Evolutionary conservation across 2,113 vertebrate genomes (phyloP), one percentile per base, ranked within the genome.

Genomic region (Rissa tridactyla): DNA sequence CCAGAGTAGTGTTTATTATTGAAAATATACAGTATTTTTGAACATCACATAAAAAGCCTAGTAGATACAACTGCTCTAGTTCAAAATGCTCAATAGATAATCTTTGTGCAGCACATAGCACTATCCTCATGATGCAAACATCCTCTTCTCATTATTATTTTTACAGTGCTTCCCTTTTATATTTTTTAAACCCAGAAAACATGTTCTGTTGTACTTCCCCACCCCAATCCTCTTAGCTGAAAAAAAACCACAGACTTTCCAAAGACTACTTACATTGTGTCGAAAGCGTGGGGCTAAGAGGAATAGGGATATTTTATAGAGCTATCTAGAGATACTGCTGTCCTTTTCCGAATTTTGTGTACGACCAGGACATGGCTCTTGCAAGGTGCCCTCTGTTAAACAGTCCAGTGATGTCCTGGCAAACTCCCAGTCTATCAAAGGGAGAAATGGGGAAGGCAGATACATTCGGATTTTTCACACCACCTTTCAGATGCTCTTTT

Each of bases 1-100:
- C 92, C 96, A 95, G 92, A 96, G 92, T 92, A 95, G 91, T 97
- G 86, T 98, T 98, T 97, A 97, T 97, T 97, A 96, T 73, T 97
- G 97, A 97, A 98, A 98, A 98, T 97, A 98, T 93, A 97, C 97
- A 98, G 34, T 93, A 79, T 97, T 96, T 97, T 88, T 95, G 91
- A 97, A 95, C 82, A 93, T 96, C 87, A 96, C 97, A 96, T 97
- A 97, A 97, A 98, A 97, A 97, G 96, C 95, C 88, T 82, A 46
- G 71, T 90, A 95, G 82, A 92, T 88, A 91, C 78, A 82, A 70
- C 77, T 78, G 92, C 83, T 91, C 29, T 92, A 88, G 68, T 93
- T 94, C 85, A 93, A 95, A 94, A 96, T 87, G 90, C 94, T 95
- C 76, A 86, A 62, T 6, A 82, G 93, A 66, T 88, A 86, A 72